Base-by-base conservation (phyloP, 2,797 vertebrate species). In the Gobionotothen gibberifrons region DNA sequence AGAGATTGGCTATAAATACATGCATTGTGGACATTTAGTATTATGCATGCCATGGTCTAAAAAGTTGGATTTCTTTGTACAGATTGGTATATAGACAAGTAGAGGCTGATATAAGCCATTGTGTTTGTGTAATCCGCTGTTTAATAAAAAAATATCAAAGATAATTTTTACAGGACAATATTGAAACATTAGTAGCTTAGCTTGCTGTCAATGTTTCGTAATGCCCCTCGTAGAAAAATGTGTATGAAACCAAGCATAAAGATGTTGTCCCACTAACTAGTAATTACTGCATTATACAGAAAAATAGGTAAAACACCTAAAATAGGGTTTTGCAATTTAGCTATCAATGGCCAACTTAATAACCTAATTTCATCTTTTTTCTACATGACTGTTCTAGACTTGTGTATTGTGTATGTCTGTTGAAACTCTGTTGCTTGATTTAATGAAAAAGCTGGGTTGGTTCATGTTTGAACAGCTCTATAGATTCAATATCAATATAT, bases 401-500 rank as follows among this genome's bases (percentile, higher is more conserved):
- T 53, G 9, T 58, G 49, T n/a, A 43, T 1, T 59, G 43, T 59
- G 43, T 36, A 26, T 47, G 13, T n/a, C 17, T 32, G 19, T 39
- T 49, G 22, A 13, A 52, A 9, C 44, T n/a, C 2, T 59, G n/a
- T 43, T 11, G 9, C 19, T 12, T 29, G 8, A 62, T 52, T 17
- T 21, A 21, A 71, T 48, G 61, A 43, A 55, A 66, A 49, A 43
- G 16, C 36, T 65, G 59, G 40, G 40, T 29, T 1, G 11, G 17
- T 44, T 62, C 36, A 36, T 17, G 12, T 40, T 44, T 57, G 17
- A 70, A 43, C 21, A 62, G 29, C 26, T 53, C 39, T 9, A 14
- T 17, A 2, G 32, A 32, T 40, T 68, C 66, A 85, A 86, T 83
- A 36, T 36, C 32, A 36, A 36, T 36, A 36, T 9, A 36, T 36